phyloP scores from a whole-genome alignment of 2,113 vertebrate genomes.

The Indicator maculatus region DNA sequence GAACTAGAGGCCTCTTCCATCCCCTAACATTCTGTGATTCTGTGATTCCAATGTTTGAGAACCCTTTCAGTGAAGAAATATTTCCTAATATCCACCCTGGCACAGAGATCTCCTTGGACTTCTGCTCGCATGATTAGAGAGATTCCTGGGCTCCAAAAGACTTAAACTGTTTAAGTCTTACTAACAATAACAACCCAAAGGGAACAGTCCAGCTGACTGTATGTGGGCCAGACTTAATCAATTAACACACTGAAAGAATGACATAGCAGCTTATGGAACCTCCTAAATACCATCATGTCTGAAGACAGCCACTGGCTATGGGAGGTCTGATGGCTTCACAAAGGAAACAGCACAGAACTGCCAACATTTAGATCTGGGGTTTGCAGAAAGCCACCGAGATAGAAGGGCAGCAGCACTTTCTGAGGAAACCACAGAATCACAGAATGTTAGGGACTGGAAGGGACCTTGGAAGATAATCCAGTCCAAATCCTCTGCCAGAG shows the following conservation, averaged over 20 bases:
- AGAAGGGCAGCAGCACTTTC: not conserved
- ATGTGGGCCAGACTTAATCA: conserved; percentile 30
- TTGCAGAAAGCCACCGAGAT: not conserved
- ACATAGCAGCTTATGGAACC: not conserved
- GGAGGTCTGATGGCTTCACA: not conserved
- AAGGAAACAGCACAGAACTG: not conserved
- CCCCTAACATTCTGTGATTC: too few species aligned
- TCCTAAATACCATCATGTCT: not conserved
- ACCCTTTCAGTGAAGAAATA: too few species aligned
- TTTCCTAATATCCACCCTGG: too few species aligned
- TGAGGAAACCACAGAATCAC: not conserved
- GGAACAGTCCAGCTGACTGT: not conserved
- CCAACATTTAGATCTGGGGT: not conserved
- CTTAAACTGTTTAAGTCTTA: not conserved
- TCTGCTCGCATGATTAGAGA: not conserved
- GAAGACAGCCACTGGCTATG: not conserved
- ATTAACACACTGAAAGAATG: conserved; percentile 20
- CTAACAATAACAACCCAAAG: not conserved
- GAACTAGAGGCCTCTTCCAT: too few species aligned
- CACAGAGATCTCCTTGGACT: not conserved
- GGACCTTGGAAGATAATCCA: too few species aligned
- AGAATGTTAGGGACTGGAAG: too few species aligned
- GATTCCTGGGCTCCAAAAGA: conserved; percentile 22
- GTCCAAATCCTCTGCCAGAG: too few species aligned
- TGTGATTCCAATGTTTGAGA: too few species aligned